A percentile compares a stretch with the other conserved stretches of the same genome.
Evolutionary conservation across 2,797 vertebrate species (phyloP).

Genomic region (Microhierax caerulescens): DNA sequence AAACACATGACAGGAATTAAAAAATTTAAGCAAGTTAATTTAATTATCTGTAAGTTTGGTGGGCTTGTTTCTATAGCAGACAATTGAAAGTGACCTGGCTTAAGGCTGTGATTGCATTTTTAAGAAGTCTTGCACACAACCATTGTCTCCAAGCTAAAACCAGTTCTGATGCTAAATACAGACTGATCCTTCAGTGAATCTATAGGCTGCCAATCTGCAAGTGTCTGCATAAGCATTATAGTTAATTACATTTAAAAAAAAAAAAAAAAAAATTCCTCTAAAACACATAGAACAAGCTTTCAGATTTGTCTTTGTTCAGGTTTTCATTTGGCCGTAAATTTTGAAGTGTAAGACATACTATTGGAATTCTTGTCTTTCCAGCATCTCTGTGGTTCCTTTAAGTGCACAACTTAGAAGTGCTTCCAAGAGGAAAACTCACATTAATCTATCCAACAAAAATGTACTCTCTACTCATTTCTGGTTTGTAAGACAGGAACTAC

Average conservation of each 20-base stretch:
- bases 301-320: background rate
- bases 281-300: background rate
- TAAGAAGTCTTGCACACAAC: background rate
- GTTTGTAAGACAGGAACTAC: background rate
- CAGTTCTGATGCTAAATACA: background rate
- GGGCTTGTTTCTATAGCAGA: background rate
- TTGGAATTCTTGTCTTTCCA: background rate
- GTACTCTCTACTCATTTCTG: background rate
- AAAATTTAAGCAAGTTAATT: background rate
- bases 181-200: background rate
- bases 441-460: background rate
- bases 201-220: background rate
- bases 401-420: background rate
- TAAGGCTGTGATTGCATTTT: background rate
- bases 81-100: background rate
- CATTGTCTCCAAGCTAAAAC: background rate
- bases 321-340: background rate
- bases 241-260: background rate
- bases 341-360: background rate
- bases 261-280: background rate
- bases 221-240: background rate
- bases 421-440: background rate
- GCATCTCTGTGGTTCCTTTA: background rate
- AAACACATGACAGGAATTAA: background rate
- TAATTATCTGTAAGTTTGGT: background rate